Evolutionary conservation across 1,140 invertebrate genomes (phyloP), one percentile per base, ranked within the genome.

Genomic region (Diploscapter pachys): DNA sequence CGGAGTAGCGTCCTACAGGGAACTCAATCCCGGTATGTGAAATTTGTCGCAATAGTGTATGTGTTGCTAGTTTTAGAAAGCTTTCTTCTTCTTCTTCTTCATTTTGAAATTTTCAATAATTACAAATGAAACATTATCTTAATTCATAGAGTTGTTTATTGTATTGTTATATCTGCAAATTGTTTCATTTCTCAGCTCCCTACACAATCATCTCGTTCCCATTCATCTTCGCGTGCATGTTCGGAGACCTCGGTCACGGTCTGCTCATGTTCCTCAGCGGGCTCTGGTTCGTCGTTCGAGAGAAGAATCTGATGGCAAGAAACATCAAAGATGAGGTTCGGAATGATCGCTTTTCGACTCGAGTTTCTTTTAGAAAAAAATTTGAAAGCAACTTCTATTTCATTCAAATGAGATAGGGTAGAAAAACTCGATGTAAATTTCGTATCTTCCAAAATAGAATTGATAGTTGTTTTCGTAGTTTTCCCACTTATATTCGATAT

Each of bases 191-290:
- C 31, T 31, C 31, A 87, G 93, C 93, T 67, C 89, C 93, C 0
- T 98, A 93, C 86, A 94, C 94, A 0, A 94, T 94, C 81, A 94
- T 98, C 71, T 96, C 94, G 0, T 99, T 98, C 87, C 96, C 96
- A 50, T 98, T 99, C 88, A 87, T 99, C 61, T 99, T 99, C 88
- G 93, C 92, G 72, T 91, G 98, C 80, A 98, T 98, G 96, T 99
- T 98, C 87, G 96, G 96, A 63, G 96, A 98, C 87, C 87, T 91
- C 80, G 96, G 96, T 3, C 96, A 99, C 86, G 95, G 93, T 48
- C 66, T 89, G 4, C 86, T 91, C 55, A 90, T 91, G 89, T 83
- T 89, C 56, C 77, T 90, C 3, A 89, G 90, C 84, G 91, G 88
- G 51, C 81, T 89, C 0, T 90, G 87, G 86, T 87, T 91, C 85